Percentiles rank a stretch among this genome's conserved stretches.
Conservation (phyloP, 2,797 vertebrate species). For the Ciconia nigra region DNA sequence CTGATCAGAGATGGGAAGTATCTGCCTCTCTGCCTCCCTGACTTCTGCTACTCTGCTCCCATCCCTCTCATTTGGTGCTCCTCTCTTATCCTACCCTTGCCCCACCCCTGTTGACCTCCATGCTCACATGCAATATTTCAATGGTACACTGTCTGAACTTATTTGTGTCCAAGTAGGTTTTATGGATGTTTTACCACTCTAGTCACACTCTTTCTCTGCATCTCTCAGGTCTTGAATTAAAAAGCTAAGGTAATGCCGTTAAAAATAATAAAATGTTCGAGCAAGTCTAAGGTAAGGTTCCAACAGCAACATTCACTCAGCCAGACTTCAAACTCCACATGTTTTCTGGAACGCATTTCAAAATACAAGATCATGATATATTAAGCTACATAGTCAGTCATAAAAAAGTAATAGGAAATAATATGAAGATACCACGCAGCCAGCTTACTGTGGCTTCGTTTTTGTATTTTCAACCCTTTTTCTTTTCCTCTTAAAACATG, state of each 20-base stretch:
- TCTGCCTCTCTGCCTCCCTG: not conserved
- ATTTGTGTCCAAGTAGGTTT: not conserved
- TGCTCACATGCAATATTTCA: not conserved
- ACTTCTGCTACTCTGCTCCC: not conserved
- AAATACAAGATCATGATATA: not conserved
- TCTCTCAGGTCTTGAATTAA: not conserved
- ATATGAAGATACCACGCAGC: not conserved
- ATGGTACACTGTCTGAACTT: not conserved
- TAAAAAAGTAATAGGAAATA: constrained; percentile 25
- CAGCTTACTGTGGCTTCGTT: not conserved
- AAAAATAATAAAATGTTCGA: constrained; percentile 24
- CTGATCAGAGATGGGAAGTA: not conserved
- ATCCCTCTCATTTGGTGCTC: not conserved
- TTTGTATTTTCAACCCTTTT: not conserved
- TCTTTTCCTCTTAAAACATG: not conserved
- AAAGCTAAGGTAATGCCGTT: not conserved
- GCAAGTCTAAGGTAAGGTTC: constrained; percentile 13
- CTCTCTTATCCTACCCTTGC: not conserved
- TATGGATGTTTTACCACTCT: not conserved
- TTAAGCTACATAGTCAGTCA: not conserved
- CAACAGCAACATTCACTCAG: constrained; percentile 42
- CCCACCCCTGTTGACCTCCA: not conserved
- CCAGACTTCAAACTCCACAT: not conserved
- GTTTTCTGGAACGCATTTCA: constrained; percentile 22
- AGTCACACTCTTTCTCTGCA: not conserved